A percentile compares a stretch with the other conserved stretches of the same genome.
These are phyloP conservation scores for Glareola pratincola DNA, from an alignment of 2,113 vertebrate species.

Conservation along the genomic window DNA sequence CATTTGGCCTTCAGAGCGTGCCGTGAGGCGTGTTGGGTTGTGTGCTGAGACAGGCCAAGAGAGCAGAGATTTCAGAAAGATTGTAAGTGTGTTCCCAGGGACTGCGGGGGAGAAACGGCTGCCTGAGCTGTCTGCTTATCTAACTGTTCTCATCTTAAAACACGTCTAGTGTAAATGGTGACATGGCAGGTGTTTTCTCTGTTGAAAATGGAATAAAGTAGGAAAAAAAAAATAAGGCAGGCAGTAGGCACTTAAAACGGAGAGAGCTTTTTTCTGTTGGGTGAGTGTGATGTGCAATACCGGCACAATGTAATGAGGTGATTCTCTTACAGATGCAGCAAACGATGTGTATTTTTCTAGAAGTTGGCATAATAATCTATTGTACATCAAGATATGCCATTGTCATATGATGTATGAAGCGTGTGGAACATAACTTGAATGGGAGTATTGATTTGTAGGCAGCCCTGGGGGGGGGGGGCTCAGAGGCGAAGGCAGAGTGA, in stretches of 20 bases:
- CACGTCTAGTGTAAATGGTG: neutral
- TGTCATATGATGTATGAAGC: accelerated
- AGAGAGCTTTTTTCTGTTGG: neutral
- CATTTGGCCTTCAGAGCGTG: neutral
- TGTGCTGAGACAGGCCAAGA: neutral
- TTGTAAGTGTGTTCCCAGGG: neutral
- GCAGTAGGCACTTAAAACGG: neutral
- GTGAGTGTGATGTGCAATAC: neutral
- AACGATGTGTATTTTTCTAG: neutral
- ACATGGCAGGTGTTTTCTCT: neutral
- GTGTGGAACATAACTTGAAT: neutral
- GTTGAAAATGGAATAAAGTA: neutral
- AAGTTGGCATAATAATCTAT: neutral
- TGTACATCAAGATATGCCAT: neutral
- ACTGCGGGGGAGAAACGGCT: neutral
- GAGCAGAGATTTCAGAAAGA: neutral
- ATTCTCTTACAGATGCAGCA: neutral
- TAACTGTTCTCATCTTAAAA: neutral
- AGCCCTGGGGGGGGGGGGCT: neutral
- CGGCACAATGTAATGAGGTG: neutral
- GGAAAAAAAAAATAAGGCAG: neutral
- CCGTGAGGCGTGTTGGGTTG: neutral
- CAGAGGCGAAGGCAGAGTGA: neutral
- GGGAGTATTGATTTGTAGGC: neutral
- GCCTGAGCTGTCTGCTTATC: neutral